These are phyloP conservation scores for Brachionus asplanchnoidis DNA, from an alignment of 1,140 invertebrate species.

Conservation along the genomic window DNA sequence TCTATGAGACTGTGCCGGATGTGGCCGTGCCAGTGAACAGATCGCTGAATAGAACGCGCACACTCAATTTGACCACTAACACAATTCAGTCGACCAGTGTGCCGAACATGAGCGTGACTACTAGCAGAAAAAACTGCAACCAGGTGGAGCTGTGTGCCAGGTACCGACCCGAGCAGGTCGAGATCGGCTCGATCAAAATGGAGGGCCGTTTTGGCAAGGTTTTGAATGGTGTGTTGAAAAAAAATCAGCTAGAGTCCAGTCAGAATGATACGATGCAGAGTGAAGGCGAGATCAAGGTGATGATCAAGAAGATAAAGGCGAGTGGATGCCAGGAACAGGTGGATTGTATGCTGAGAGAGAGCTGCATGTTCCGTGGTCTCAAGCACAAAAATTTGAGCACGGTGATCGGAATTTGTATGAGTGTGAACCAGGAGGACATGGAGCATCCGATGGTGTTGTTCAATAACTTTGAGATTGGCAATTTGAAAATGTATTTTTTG, in stretches of 20 bases:
- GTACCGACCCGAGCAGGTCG: background rate
- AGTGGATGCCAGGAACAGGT: background rate
- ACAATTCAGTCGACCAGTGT: conserved; percentile 20
- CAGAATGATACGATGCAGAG: background rate
- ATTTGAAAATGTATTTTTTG: conserved; percentile 21
- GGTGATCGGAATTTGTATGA: conserved; percentile 2
- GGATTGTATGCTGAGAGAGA: conserved; percentile 5
- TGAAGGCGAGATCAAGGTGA: background rate
- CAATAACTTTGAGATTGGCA: conserved; percentile 35
- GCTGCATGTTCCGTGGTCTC: conserved; percentile 10
- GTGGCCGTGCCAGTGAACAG: background rate
- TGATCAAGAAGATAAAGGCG: conserved; percentile 16
- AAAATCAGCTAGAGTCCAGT: background rate
- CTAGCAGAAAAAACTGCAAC: background rate
- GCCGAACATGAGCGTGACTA: background rate
- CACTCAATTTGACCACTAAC: conserved; percentile 25
- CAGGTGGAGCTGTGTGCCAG: background rate
- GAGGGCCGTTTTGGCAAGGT: conserved; percentile 9
- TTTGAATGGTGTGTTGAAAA: background rate
- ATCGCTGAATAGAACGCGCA: background rate
- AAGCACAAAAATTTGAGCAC: conserved; percentile 32
- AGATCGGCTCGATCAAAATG: conserved; percentile 17
- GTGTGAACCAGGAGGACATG: background rate
- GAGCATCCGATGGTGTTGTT: background rate
- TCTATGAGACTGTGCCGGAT: conserved; percentile 26